Percentiles rank a stretch among this genome's conserved stretches.
Evolutionary conservation across 2,888 invertebrate species (phyloP).

Genomic region (Nomada fucata): DNA sequence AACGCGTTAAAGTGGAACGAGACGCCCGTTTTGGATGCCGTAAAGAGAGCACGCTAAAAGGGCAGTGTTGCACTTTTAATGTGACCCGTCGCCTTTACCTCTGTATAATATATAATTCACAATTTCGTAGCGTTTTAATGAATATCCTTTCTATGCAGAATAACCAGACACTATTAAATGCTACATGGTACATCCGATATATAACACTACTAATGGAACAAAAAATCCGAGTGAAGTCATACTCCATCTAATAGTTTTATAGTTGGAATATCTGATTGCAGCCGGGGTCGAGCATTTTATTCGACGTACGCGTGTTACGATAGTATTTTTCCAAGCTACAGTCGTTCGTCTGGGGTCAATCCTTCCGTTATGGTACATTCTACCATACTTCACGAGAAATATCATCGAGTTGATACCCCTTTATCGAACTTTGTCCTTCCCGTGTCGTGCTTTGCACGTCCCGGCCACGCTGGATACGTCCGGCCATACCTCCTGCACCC

Average conservation of each 20-base stretch:
- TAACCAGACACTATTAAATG: no score
- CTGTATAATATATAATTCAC: background rate
- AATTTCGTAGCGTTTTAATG: no score
- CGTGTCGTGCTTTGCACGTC: conserved; percentile 29
- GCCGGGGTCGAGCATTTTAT: background rate
- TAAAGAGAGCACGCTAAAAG: background rate
- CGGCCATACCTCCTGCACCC: conserved; percentile 46
- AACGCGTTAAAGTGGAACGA: conserved; percentile 50
- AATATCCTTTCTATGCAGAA: no score
- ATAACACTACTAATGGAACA: no score
- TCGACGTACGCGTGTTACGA: background rate
- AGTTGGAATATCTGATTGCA: no score
- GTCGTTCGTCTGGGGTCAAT: background rate
- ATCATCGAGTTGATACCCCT: conserved; percentile 26
- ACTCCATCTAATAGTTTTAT: no score
- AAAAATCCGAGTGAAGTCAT: no score
- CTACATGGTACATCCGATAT: no score
- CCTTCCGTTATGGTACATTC: conserved; percentile 1
- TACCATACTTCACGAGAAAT: background rate
- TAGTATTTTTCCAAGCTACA: conserved; percentile 1
- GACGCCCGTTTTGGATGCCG: conserved; percentile 3
- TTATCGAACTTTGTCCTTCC: conserved; percentile 32
- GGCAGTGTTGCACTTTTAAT: conserved; percentile 59
- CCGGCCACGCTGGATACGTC: conserved; percentile 27
- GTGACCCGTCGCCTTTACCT: conserved; percentile 23